These are phyloP conservation scores for Sminthurinus signatus DNA, from an alignment of 1,140 invertebrate genomes.

Conservation along the genomic window DNA sequence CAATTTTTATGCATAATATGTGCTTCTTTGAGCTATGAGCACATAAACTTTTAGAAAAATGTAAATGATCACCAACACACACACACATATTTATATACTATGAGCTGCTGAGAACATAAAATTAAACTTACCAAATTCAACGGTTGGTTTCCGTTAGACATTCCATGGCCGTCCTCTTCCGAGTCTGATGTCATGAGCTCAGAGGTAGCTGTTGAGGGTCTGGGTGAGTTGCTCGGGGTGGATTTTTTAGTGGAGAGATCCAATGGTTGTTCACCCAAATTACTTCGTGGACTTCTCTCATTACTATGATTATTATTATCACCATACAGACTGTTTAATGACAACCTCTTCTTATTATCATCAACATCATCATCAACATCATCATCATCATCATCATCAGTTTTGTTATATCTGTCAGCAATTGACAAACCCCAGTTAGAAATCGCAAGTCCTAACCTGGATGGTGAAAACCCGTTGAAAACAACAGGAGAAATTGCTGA, in stretches of 20 bases:
- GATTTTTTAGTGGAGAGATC: conserved; percentile 78
- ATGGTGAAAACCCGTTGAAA: conserved; percentile 17
- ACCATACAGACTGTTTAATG: too few relatives aligned
- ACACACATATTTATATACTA: background rate
- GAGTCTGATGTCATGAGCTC: conserved; percentile 34
- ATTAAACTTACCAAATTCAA: conserved; percentile 38
- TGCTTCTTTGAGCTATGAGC: too few relatives aligned
- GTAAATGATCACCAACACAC: background rate
- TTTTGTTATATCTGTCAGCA: background rate
- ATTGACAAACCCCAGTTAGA: conserved; percentile 41
- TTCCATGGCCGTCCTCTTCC: conserved; percentile 20
- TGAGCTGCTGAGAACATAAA: background rate
- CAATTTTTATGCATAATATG: too few relatives aligned
- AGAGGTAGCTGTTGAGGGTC: conserved; percentile 52
- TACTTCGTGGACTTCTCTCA: background rate
- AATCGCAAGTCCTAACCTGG: conserved; percentile 19
- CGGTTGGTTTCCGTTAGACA: conserved; percentile 27
- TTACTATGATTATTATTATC: background rate
- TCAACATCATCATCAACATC: too few relatives aligned
- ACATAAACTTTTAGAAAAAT: too few relatives aligned
- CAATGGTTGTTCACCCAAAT: conserved; percentile 67
- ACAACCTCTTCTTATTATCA: too few relatives aligned
- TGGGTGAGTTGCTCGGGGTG: conserved; percentile 56
- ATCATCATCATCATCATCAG: too few relatives aligned
- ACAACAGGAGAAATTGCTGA: conserved; percentile 18